Evolutionary conservation across 2,888 invertebrate genomes (phyloP).

Genomic region (Poecilus cupreus): DNA sequence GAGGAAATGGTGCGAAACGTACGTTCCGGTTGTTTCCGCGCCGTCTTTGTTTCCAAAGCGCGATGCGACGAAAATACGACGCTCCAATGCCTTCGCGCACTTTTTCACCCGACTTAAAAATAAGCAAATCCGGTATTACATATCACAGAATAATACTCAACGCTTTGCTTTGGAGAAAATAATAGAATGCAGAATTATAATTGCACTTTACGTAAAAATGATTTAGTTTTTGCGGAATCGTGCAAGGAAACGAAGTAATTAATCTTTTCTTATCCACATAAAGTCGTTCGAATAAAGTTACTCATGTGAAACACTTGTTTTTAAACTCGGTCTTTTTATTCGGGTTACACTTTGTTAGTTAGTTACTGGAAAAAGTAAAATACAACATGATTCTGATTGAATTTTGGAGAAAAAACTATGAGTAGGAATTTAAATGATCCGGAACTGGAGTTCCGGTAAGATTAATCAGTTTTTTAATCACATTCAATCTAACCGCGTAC

Average conservation of each 20-base stretch:
- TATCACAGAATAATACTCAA: neutral
- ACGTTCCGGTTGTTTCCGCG: slow-evolving; percentile 35
- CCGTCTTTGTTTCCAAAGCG: slow-evolving; percentile 23
- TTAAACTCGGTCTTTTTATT: slow-evolving; percentile 30
- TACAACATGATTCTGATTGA: slow-evolving; percentile 24
- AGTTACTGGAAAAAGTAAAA: slow-evolving; percentile 10
- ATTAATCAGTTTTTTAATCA: slow-evolving; percentile 13
- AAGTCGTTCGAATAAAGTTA: slow-evolving; percentile 41
- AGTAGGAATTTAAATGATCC: slow-evolving; percentile 27
- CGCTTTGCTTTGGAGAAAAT: neutral
- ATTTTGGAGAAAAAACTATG: slow-evolving; percentile 31
- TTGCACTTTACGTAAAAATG: slow-evolving; percentile 41
- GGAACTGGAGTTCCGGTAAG: slow-evolving; percentile 43
- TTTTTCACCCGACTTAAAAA: neutral
- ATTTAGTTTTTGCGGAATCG: slow-evolving; percentile 31
- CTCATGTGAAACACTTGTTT: slow-evolving; percentile 40
- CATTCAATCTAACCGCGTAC: too few species aligned
- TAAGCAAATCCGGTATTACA: neutral
- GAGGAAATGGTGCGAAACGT: slow-evolving; percentile 25
- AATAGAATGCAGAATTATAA: slow-evolving; percentile 21
- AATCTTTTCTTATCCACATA: slow-evolving; percentile 52
- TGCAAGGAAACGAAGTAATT: slow-evolving; percentile 48
- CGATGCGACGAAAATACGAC: neutral
- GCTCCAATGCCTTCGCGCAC: neutral
- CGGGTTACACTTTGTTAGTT: slow-evolving; percentile 17